Evolutionary conservation across 2,797 vertebrate genomes (phyloP), one percentile per base, ranked within the genome.

Genomic region (Sitta carolinensis): DNA sequence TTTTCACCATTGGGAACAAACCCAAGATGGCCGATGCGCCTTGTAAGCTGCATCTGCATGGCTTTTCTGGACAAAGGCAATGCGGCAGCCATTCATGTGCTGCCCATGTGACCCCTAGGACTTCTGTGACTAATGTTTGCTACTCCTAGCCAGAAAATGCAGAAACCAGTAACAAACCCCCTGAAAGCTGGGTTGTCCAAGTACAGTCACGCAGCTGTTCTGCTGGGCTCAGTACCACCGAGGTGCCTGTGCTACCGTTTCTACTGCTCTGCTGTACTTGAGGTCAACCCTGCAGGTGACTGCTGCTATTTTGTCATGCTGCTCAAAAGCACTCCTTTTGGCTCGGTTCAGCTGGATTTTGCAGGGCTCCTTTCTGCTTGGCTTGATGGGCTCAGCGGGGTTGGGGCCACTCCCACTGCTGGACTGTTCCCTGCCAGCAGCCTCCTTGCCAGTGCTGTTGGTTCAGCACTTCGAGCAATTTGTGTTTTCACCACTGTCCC

Each of bases 231-330:
- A 32, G 40, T 61, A 55, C 34, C 0, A 0, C 29, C 23, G n/a
- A 57, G 43, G 23, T 58, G n/a, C 29, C 19, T 21, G 27, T 42
- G 57, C 43, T 22, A 18, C 32, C 13, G 0, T 57, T 76, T 57
- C 20, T 57, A 13, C 4, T 0, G 0, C 32, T 75, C 27, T 0
- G 1, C 32, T 0, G 1, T 8, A 6, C 17, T 59, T 25, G 40
- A 73, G 61, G 47, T 52, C 19, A 47, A 2, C 17, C 29, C 47
- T 2, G 2, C 29, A 47, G n/a, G 7, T 45, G 32, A 8, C 59
- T 45, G 19, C 29, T 87, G n/a, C 38, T 45, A n/a, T 72, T 51
- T 38, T 68, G 29, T 61, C 40, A 7, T 34, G 0, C 27, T 61
- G 40, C 29, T 76, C 83, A 54, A 23, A 45, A 5, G 9, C 0